Conservation (phyloP, 2,797 vertebrate species). For the Peromyscus melanophrys region DNA sequence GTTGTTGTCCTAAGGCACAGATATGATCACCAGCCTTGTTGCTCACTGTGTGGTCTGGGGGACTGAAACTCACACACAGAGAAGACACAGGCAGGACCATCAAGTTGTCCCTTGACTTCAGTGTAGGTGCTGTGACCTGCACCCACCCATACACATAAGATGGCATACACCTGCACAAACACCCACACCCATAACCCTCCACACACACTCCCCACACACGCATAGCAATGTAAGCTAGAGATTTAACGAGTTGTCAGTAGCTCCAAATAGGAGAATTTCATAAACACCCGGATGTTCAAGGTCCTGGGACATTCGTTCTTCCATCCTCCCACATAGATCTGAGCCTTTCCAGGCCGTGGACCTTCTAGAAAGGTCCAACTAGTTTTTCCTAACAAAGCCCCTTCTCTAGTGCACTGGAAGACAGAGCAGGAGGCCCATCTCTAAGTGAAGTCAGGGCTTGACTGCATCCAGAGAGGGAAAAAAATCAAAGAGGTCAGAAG, state of each 20-base stretch:
- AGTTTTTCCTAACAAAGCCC: not conserved
- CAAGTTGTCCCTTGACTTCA: not conserved
- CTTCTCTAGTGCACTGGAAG: not conserved
- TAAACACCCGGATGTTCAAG: not conserved
- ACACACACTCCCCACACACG: not conserved
- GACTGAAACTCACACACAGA: not conserved
- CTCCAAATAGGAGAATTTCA: not conserved
- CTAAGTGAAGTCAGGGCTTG: not conserved
- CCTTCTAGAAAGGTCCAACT: not conserved
- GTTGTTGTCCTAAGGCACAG: not conserved
- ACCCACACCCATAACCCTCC: too few relatives aligned
- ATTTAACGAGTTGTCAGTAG: too few relatives aligned
- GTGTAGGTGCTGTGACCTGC: not conserved
- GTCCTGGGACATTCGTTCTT: too few relatives aligned
- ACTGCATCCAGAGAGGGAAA: not conserved
- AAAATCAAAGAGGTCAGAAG: not conserved
- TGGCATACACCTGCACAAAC: not conserved
- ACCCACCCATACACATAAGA: not conserved
- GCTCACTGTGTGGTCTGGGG: not conserved
- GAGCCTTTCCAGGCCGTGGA: not conserved
- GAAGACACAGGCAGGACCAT: not conserved
- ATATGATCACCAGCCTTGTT: not conserved
- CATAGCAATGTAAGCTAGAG: not conserved
- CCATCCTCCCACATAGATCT: too few relatives aligned
- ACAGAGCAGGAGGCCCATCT: not conserved